A percentile compares a stretch with the other conserved stretches of the same genome.
Evolutionary conservation across 2,888 invertebrate species (phyloP).

Genomic region (Ctena decussata): DNA sequence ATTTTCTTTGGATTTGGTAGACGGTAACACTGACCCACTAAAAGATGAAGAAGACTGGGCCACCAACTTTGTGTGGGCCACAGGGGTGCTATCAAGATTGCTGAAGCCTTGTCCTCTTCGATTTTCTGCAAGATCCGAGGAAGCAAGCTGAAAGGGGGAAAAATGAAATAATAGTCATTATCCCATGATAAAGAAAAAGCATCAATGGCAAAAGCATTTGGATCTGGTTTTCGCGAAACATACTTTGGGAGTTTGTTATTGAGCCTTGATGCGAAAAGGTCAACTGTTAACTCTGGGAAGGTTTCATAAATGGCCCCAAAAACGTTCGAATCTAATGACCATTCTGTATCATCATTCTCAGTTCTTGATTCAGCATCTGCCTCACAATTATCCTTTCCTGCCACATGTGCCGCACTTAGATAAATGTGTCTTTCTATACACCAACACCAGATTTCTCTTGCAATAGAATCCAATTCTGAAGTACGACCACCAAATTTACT

Average conservation of each 20-base stretch:
- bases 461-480: too few species aligned
- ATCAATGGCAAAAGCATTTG: conserved; percentile 28
- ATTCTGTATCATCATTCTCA: conserved; percentile 47
- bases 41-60: conserved; percentile 11
- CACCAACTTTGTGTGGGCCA: conserved; percentile 52
- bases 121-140: conserved; percentile 17
- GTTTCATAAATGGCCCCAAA: conserved; percentile 31
- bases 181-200: conserved; percentile 32
- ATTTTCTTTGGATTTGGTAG: conserved; percentile 15
- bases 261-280: not conserved
- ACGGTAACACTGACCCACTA: not conserved
- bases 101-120: not conserved
- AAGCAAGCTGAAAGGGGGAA: conserved; percentile 45
- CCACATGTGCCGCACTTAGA: too few species aligned
- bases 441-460: too few species aligned
- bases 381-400: too few species aligned
- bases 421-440: too few species aligned
- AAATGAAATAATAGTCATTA: conserved; percentile 12
- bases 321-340: conserved; percentile 22
- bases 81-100: conserved; percentile 5
- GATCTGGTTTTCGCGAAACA: not conserved
- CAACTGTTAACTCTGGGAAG: not conserved
- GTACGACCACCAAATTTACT: too few species aligned
- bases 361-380: too few species aligned
- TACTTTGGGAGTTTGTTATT: not conserved